Evolutionary conservation across 2,888 invertebrate genomes (phyloP).

Genomic region (Trissolcus brochymenae): DNA sequence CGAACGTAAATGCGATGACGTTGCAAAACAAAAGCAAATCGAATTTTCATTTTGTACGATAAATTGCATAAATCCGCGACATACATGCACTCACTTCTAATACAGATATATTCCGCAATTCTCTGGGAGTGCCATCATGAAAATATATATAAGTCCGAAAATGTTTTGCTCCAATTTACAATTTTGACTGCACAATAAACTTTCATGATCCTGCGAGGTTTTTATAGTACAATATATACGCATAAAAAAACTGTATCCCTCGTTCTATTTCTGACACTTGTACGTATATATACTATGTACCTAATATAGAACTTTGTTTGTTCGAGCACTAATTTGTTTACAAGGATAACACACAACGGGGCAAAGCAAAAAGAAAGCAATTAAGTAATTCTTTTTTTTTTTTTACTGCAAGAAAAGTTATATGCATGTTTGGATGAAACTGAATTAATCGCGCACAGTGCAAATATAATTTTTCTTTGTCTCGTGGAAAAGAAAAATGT

Average conservation of each 20-base stretch:
- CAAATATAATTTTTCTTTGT: conserved; percentile 34
- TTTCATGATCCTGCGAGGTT: conserved; percentile 21
- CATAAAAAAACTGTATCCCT: neutral
- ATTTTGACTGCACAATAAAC: conserved; percentile 30
- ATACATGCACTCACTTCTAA: conserved; percentile 23
- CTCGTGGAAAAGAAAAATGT: conserved; percentile 30
- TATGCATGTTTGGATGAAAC: conserved; percentile 18
- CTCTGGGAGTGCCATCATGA: neutral
- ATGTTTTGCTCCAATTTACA: conserved; percentile 39
- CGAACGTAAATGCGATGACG: conserved; percentile 29
- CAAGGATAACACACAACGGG: too few relatives aligned
- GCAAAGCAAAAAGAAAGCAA: too few relatives aligned
- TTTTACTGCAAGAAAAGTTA: neutral
- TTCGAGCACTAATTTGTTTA: too few relatives aligned
- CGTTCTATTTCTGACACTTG: too few relatives aligned
- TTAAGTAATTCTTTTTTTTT: too few relatives aligned
- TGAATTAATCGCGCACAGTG: conserved; percentile 43
- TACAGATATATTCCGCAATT: conserved; percentile 37
- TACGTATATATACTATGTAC: too few relatives aligned
- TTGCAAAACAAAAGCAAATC: conserved; percentile 31
- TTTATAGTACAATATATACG: conserved; percentile 7
- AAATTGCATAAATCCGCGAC: conserved; percentile 34
- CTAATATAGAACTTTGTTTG: too few relatives aligned
- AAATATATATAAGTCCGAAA: conserved; percentile 11
- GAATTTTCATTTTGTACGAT: conserved; percentile 39